These are phyloP conservation scores for Mayetiola destructor DNA, from an alignment of 2,888 invertebrate genomes.

Conservation along the genomic window DNA sequence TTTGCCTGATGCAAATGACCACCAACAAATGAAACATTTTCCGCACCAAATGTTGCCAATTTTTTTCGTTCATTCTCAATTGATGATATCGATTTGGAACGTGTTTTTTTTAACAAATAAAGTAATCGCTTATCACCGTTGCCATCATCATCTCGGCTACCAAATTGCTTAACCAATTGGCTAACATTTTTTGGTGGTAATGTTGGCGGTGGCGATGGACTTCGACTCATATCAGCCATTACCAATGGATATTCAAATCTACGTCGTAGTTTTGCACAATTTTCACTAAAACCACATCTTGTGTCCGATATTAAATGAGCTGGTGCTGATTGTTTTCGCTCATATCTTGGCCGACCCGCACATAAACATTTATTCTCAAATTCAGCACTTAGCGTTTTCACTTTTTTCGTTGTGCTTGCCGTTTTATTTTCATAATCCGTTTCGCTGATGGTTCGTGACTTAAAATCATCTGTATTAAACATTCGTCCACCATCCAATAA, in stretches of 20 bases:
- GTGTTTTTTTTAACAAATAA: neutral
- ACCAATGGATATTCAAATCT: neutral
- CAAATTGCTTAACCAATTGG: neutral
- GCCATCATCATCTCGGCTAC: neutral
- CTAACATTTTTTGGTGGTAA: neutral
- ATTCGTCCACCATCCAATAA: neutral
- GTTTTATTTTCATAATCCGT: neutral
- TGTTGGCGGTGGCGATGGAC: no score
- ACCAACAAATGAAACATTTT: neutral
- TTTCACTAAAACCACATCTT: neutral
- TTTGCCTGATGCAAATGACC: slow-evolving; percentile 4
- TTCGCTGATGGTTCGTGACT: neutral
- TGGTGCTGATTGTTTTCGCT: slow-evolving; percentile 14
- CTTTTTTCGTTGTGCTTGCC: slow-evolving; percentile 15
- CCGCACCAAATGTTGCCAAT: neutral
- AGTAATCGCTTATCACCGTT: neutral
- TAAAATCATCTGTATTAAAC: neutral
- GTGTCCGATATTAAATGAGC: neutral
- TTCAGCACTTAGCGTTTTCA: slow-evolving; percentile 17
- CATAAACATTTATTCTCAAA: slow-evolving; percentile 18
- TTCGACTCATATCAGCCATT: neutral
- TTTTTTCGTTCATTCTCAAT: neutral
- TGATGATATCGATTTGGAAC: neutral
- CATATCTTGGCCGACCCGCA: neutral
- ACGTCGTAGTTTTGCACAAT: neutral